Evolutionary conservation across 2,888 invertebrate genomes (phyloP), one percentile per base, ranked within the genome.

Genomic region (Pycnomerus fuliginosus): DNA sequence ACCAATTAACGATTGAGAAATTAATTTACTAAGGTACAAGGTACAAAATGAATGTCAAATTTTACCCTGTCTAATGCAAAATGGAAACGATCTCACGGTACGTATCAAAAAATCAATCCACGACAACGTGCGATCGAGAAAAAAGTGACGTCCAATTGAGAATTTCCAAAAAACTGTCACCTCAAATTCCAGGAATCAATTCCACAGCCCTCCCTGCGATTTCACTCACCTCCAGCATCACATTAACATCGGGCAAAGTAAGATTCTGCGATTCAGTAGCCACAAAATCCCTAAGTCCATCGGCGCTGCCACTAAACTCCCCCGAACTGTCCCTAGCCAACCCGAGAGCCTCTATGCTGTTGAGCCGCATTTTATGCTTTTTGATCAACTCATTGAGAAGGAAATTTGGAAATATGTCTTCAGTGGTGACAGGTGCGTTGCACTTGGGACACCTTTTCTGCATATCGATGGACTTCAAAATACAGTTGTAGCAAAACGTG

Each of bases 401-500:
- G 67, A 90, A 89, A 73, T 94, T 94, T 0, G 93, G 93, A 65
- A 90, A 90, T 44, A 92, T 78, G 55, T 84, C 90, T 52, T 78
- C 77, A 1, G 80, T 80, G 1, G 82, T 80, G 4, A 91, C 74
- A 1, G 80, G 76, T 8, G 81, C 83, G 58, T 85, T 87, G 69
- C 93, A 94, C 68, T 90, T 89, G 1, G 93, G 92, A 68, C 93
- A 94, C 29, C 86, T 76, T 44, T 82, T 80, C 45, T 75, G 77
- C 2, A 76, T 72, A 60, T 85, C 83, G 23, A 89, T 74, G 2
- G 84, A 80, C 53, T 79, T 80, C 12, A 74, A 72, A 32, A 94
- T 88, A 71, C 94, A 95, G 11, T 80, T 78, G 65, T 82, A 84
- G 71, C 95, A 95, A 74, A 90, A 95, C 1, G 92, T 92, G 69